These are phyloP conservation scores for Gallinago nigripennis DNA, from an alignment of 2,797 vertebrate genomes.

Conservation along the genomic window DNA sequence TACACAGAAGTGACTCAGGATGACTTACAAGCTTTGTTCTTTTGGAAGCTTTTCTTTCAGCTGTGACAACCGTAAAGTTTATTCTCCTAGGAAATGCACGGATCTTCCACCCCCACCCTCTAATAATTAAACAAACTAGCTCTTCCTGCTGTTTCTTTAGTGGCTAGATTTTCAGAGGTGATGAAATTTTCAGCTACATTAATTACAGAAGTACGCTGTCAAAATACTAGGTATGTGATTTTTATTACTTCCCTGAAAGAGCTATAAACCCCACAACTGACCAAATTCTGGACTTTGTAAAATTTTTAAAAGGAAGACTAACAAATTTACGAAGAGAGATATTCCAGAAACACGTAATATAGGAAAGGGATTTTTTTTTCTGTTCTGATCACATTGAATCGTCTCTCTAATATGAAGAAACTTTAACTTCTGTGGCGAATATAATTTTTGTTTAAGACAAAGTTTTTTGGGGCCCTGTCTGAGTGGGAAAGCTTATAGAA, in stretches of 20 bases:
- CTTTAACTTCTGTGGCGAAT: neutral
- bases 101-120: neutral
- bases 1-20: neutral
- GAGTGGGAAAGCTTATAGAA: neutral
- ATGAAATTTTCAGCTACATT: neutral
- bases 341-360: neutral
- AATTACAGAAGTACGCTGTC: neutral
- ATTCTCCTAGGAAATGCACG: neutral
- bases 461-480: accelerated
- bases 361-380: neutral
- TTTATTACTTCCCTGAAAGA: neutral
- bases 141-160: neutral
- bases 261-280: neutral
- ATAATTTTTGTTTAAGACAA: neutral
- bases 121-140: neutral
- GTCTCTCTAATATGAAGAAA: neutral
- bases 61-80: neutral
- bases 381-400: neutral
- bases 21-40: neutral
- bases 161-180: neutral
- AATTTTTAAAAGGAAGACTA: neutral
- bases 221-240: neutral
- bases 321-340: neutral
- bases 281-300: neutral
- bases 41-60: neutral